Evolutionary conservation across 2,797 vertebrate species (phyloP).

Genomic region (Toxotes lorentzi): DNA sequence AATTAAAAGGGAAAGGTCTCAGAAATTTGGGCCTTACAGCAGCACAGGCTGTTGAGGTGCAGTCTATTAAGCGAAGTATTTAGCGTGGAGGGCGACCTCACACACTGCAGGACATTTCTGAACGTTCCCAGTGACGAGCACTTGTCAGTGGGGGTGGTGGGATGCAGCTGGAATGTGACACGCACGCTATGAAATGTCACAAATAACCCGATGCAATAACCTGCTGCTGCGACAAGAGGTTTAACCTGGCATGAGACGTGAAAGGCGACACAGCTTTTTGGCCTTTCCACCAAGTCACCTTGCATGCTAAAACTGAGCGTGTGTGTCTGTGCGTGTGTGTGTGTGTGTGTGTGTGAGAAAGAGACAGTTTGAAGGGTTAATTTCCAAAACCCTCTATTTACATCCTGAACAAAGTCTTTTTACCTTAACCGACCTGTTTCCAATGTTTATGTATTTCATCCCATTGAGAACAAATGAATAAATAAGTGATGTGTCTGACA

Average conservation of each 20-base stretch:
- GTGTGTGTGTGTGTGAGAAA: conserved; percentile 19
- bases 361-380: conserved; percentile 36
- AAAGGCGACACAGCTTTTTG: conserved; percentile 67
- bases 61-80: not conserved
- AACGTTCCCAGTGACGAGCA: conserved; percentile 16
- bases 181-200: conserved; percentile 61
- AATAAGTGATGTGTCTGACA: too few species aligned
- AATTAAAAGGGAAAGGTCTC: not conserved
- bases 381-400: conserved; percentile 42
- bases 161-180: conserved; percentile 48
- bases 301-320: conserved; percentile 69
- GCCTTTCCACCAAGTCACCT: conserved; percentile 75
- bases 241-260: conserved; percentile 74
- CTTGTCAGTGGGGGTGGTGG: conserved; percentile 20
- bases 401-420: not conserved
- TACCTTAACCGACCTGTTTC: not conserved
- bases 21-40: too few species aligned
- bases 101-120: not conserved
- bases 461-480: not conserved
- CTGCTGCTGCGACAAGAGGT: conserved; percentile 52
- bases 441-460: not conserved
- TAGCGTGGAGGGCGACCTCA: not conserved
- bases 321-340: conserved; percentile 41
- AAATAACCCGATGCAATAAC: conserved; percentile 67
- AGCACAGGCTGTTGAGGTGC: not conserved